Evolutionary conservation across 2,797 vertebrate genomes (phyloP), one percentile per base, ranked within the genome.

Genomic region (Notolabrus celidotus): DNA sequence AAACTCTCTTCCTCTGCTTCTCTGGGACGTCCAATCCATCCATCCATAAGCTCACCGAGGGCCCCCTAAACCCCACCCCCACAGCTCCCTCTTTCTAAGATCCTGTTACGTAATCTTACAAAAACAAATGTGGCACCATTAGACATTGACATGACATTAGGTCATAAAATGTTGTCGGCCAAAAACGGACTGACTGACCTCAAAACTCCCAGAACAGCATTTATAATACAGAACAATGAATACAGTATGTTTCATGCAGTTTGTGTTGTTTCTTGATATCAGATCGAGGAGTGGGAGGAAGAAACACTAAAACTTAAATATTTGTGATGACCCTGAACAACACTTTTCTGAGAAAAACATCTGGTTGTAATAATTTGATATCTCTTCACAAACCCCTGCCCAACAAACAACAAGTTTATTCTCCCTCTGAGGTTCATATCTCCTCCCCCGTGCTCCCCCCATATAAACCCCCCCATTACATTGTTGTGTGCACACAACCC

Each of bases 381-480:
- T 31, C 1, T 43, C 51, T 14, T 36, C 54, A n/a, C 31, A 46
- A 62, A n/a, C 7, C 5, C 27, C 20, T 16, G 23, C 17, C 29
- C 53, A 29, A 25, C 39, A 31, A 16, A 3, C 54, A 45, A 16
- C 0, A 0, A 31, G 15, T 47, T 45, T 19, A 22, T 39, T 56
- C 19, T 54, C 54, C 54, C 41, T 42, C 5, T 63, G 47, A 33
- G 8, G 19, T 10, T 42, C 15, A 46, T 23, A 14, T 58, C 81
- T 70, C 88, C 88, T 86, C 79, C 89, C 70, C 67, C 49, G 9
- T 50, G 1, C 34, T 65, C 61, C 66, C n/a, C 56, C 67, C 55
- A 80, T 87, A 89, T 85, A 90, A 86, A 52, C 19, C 68, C 19
- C 68, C 71, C 66, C 59, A 34, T 54, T 20, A 14, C 46, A 33